Evolutionary conservation across 2,888 invertebrate genomes (phyloP), one percentile per base, ranked within the genome.

Genomic region (Cephonodes hylas): DNA sequence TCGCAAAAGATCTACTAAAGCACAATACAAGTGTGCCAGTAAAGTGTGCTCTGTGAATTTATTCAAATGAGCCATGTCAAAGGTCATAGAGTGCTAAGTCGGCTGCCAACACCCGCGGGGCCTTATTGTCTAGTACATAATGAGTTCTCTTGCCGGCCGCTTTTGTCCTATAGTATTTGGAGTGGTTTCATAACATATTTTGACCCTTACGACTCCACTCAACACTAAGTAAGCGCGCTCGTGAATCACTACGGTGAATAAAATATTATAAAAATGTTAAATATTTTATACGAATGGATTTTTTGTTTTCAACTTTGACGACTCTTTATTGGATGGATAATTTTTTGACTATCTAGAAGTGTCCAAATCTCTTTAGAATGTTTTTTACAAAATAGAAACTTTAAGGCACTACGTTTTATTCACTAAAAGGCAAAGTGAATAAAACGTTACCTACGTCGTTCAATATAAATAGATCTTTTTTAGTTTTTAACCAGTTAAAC

Each of bases 111-210:
- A 70, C 73, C 76, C 79, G 66, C 60, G 67, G 70, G 74, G 71
- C 72, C 70, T 75, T 78, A 84, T 84, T 84, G 83, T 84, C 69
- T 73, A 79, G 76, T 69, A 79, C 77, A 72, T 85, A 84, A 84
- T 81, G 78, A 85, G 77, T 75, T 71, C 75, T 68, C 77, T 38
- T 23, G 25, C 6, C 61, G 46, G 42, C 46, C 61, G 46, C 61
- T 45, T 61, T 61, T 61, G 61, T 58, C 34, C 45, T 34, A 23
- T 18, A 44, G 15, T 46, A 58, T 45, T 61, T 42, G 48, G 61
- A 58, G 58, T 58, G 42, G 61, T 61, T 61, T 58, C 25, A 38
- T 46, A 38, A 46, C 44, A 45, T 22, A 46, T 44, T 61, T 57
- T 46, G 45, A 58, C 61, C 61, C 58, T 58, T 61, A 61, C 34